Base-by-base conservation (phyloP, 2,797 vertebrate genomes). In the Brachyrhaphis roseni region DNA sequence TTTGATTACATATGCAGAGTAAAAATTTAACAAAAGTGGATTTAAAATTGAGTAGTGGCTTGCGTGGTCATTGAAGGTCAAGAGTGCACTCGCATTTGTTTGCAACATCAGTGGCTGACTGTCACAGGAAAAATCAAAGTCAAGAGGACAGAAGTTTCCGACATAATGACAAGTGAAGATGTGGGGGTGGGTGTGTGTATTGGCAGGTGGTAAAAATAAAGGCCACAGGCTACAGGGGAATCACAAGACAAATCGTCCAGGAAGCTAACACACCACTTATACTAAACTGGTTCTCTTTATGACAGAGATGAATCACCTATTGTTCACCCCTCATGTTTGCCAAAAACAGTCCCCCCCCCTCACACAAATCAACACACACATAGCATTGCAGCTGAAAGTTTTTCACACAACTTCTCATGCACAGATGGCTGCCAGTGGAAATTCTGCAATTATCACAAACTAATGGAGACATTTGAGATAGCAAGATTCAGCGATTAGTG, bases 131-230 rank as follows among this genome's bases (percentile, higher is more conserved):
- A 89, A 84, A 91, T 77, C 78, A 74, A 87, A 90, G 84, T 80
- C 76, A 71, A 84, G 59, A 85, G 64, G 81, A 81, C 41, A 82
- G 91, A 91, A 82, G 91, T 93, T 90, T 91, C 85, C 84, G 87
- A 83, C 51, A 1, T 75, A 85, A 55, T 81, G 81, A 80, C 64
- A 79, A 75, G 76, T n/a, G 72, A 43, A 47, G 18, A 81, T 70
- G 70, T 72, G 82, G 28, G 53, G 73, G 16, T 2, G 3, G 57
- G 45, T 77, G 68, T 64, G 55, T 57, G 46, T 28, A 57, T 71
- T 76, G 45, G 59, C 20, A 64, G 46, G 43, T n/a, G 80, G 55
- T 76, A 74, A 82, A 85, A 76, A 86, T 57, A 34, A 51, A 39
- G 28, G 18, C 79, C 83, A 82, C n/a, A 71, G 70, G 57, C 74